These are phyloP conservation scores for Columbina picui DNA, from an alignment of 2,113 vertebrate species.

Conservation along the genomic window DNA sequence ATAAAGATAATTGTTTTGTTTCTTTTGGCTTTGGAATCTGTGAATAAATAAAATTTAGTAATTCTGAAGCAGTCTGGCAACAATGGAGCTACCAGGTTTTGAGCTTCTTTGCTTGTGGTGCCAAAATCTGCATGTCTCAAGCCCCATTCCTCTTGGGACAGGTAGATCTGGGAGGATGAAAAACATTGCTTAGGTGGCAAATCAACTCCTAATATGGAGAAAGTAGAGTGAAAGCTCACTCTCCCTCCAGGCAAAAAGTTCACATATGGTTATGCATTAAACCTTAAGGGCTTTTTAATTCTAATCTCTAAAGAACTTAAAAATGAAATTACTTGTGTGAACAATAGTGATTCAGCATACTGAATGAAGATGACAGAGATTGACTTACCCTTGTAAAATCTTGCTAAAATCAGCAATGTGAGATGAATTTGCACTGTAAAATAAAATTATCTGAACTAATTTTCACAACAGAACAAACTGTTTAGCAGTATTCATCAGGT, in stretches of 20 bases:
- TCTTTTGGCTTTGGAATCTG: background rate
- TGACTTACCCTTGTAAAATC: background rate
- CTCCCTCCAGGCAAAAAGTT: background rate
- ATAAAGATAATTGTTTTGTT: background rate
- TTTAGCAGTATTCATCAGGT: background rate
- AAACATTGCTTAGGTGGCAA: background rate
- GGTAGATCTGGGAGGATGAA: background rate
- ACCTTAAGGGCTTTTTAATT: background rate
- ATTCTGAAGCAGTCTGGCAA: background rate
- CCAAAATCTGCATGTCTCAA: background rate
- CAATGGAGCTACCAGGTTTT: background rate
- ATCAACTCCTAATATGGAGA: background rate
- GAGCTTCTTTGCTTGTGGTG: background rate
- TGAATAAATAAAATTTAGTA: background rate
- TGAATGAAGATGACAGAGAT: background rate
- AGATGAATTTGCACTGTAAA: background rate
- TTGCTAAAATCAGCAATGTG: background rate
- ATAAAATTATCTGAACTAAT: background rate
- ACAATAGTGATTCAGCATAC: background rate
- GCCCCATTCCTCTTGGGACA: background rate
- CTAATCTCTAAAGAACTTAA: background rate
- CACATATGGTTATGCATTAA: background rate
- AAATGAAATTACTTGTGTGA: background rate
- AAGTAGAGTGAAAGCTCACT: background rate
- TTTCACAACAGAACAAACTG: background rate